phyloP scores from a whole-genome alignment of 2,888 invertebrate genomes.

The Acanthosepion pharaonis region DNA sequence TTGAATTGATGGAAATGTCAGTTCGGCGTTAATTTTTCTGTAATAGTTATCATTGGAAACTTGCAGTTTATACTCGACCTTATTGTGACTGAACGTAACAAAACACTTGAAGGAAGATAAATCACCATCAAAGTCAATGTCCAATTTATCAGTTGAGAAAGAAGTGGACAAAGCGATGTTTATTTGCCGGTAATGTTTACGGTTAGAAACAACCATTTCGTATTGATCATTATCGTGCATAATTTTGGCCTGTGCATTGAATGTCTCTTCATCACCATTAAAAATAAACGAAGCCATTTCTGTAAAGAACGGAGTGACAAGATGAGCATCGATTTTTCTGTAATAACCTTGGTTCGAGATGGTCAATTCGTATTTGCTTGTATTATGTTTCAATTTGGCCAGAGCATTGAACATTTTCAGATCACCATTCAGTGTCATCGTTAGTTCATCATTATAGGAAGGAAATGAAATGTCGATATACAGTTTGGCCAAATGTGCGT shows the following conservation, averaged over 20 bases:
- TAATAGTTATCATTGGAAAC: background rate
- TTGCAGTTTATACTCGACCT: background rate
- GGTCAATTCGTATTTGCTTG: background rate
- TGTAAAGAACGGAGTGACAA: constrained; percentile 39
- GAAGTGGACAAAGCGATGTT: background rate
- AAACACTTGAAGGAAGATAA: background rate
- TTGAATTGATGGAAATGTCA: background rate
- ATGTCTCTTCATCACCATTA: background rate
- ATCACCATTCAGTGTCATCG: constrained; percentile 49
- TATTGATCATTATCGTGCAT: background rate
- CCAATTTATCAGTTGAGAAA: background rate
- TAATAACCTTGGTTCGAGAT: constrained; percentile 44
- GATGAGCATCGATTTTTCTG: constrained; percentile 51
- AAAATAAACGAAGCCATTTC: background rate
- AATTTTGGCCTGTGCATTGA: background rate
- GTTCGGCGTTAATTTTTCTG: background rate
- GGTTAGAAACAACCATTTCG: background rate
- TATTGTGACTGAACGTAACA: background rate
- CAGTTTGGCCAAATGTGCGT: background rate
- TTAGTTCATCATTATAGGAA: background rate
- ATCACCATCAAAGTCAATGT: background rate
- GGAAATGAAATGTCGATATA: background rate
- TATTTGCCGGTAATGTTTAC: background rate
- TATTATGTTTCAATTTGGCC: background rate
- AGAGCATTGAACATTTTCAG: constrained; percentile 39